Percentiles rank a stretch among this genome's conserved stretches.
Evolutionary conservation across 2,797 vertebrate species (phyloP).

Genomic region (Cichlasoma orientale): DNA sequence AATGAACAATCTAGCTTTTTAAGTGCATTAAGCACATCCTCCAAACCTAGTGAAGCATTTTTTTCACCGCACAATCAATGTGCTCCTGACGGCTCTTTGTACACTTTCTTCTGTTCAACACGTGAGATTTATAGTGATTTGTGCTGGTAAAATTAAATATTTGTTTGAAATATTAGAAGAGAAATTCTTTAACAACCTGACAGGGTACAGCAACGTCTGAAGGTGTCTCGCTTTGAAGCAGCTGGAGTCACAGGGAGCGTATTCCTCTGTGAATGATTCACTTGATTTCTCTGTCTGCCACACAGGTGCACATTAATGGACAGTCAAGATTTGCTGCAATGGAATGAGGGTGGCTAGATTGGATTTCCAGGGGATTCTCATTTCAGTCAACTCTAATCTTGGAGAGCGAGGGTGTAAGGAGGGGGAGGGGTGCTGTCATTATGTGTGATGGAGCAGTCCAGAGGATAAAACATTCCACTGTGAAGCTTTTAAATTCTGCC

Average conservation of each 20-base stretch:
- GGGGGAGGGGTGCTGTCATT: not conserved
- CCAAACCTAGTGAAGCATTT: not conserved
- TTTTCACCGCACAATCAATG: not conserved
- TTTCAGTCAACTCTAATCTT: slow-evolving; percentile 57
- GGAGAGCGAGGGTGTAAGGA: not conserved
- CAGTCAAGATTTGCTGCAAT: slow-evolving; percentile 49
- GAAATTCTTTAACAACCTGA: not conserved
- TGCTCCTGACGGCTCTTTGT: not conserved
- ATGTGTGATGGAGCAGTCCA: slow-evolving; percentile 29
- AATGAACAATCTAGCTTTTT: not conserved
- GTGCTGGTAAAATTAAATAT: not conserved
- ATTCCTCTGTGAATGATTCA: not conserved
- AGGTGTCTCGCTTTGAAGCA: not conserved
- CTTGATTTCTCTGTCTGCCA: slow-evolving; percentile 18
- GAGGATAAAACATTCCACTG: slow-evolving; percentile 19
- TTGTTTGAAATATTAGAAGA: not conserved
- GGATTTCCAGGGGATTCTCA: slow-evolving; percentile 60
- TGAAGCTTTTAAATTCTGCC: slow-evolving; percentile 21
- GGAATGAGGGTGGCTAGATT: slow-evolving; percentile 48
- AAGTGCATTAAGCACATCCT: not conserved
- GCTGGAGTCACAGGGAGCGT: not conserved
- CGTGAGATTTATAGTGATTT: not conserved
- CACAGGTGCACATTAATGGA: slow-evolving; percentile 53
- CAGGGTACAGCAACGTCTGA: not conserved
- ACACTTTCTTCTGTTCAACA: not conserved